phyloP scores from a whole-genome alignment of 2,113 vertebrate genomes.

The Prolemur simus region DNA sequence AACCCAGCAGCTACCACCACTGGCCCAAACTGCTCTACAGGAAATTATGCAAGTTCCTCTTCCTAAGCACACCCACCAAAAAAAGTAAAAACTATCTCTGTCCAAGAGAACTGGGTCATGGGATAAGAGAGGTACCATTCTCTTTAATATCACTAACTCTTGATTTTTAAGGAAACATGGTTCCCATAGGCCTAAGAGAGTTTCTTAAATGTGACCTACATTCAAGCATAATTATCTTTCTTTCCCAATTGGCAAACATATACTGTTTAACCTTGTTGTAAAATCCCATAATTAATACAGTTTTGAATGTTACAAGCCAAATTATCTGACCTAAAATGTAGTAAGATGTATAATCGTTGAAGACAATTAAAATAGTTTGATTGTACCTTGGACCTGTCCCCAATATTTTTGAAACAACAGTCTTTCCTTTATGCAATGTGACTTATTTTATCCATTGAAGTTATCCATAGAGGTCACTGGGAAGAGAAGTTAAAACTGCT shows the following conservation, averaged over 20 bases:
- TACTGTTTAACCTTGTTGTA: slow-evolving; percentile 64
- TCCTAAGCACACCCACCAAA: background rate
- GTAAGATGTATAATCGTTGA: background rate
- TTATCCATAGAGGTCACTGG: background rate
- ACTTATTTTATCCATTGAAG: background rate
- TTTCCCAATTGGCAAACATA: slow-evolving; percentile 76
- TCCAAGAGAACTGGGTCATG: slow-evolving; percentile 70
- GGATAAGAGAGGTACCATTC: slow-evolving; percentile 4
- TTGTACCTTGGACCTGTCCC: background rate
- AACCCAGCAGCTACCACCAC: background rate
- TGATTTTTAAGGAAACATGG: slow-evolving; percentile 58
- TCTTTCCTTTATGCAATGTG: background rate
- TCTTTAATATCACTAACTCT: slow-evolving; percentile 56
- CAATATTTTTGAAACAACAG: background rate
- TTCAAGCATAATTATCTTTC: slow-evolving; percentile 77
- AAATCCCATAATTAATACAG: slow-evolving; percentile 74
- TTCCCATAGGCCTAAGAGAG: slow-evolving; percentile 66
- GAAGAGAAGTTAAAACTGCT: background rate
- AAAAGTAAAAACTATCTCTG: background rate
- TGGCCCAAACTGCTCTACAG: background rate
- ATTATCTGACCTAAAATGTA: slow-evolving; percentile 70
- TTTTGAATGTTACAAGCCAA: slow-evolving; percentile 66
- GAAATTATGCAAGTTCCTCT: background rate
- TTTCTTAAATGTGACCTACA: slow-evolving; percentile 80
- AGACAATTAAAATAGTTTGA: slow-evolving; percentile 7